Evolutionary conservation across 2,888 invertebrate species (phyloP), one percentile per base, ranked within the genome.

Genomic region (Bursaphelenchus okinawaensis): DNA sequence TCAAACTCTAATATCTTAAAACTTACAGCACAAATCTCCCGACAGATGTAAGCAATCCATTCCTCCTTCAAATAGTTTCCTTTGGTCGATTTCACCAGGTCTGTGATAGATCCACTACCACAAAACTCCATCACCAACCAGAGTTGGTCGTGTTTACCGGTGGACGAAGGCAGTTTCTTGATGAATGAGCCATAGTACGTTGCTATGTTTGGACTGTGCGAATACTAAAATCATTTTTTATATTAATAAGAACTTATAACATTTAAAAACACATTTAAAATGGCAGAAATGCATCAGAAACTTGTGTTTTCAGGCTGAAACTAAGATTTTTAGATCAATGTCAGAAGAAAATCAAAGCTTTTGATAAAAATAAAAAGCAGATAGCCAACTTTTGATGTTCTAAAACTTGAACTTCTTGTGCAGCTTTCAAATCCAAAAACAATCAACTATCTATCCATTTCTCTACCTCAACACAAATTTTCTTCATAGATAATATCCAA

Each of bases 71-170:
- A 87, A 73, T 91, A 91, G 84, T 93, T 93, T 62, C 95, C 95
- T 86, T 98, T 96, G 71, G 95, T 96, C 71, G 94, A 94, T 87
- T 98, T 99, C 62, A 99, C 96, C 83, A 99, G 88, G 87, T 99
- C 98, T 73, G 98, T 98, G 67, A 98, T 93, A 64, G 95, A 95
- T 68, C 93, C 95, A 84, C 95, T 96, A 79, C 98, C 98, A 87
- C 98, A 98, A 84, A 96, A 99, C 86, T 98, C 98, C 98, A 98
- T 99, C 68, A 99, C 96, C 84, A 96, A 87, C 98, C 98, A 98
- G 67, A 98, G 87, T 84, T 98, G 96, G 86, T 99, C 98, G 86
- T 98, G 96, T 87, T 96, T 96, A 55, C 96, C 95, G 51, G 93
- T 93, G 8, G 80, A 75, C 7, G 78, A 78, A 24, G 82, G 82